Evolutionary conservation across 92 coral and sea anemone species (phyloP), one percentile per base, ranked within the genome.

Genomic region (Actinostola sp.): DNA sequence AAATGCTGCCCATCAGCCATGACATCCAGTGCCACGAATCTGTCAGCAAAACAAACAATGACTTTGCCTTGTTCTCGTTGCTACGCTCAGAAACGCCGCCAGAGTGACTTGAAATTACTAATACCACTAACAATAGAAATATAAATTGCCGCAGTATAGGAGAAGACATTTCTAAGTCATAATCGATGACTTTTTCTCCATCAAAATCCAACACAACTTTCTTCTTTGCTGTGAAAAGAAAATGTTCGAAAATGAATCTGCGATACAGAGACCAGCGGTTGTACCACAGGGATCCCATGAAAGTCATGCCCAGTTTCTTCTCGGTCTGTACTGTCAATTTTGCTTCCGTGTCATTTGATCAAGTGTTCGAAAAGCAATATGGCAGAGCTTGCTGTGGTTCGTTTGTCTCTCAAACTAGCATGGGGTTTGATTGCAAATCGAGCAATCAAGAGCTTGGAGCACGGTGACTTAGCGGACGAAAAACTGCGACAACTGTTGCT

Each of bases 351-450:
- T n/a, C n/a, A n/a, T n/a, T n/a, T n/a, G n/a, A n/a, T n/a, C n/a
- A n/a, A n/a, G n/a, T n/a, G n/a, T n/a, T n/a, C n/a, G n/a, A n/a
- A n/a, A n/a, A n/a, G n/a, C n/a, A n/a, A n/a, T n/a, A 94, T 94
- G 98, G 98, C 98, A 2, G 98, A 94, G 58, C 72, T 91, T 52
- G 97, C 86, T n/a, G 65, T 94, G 8, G 98, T 91, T 24, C 86
- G 95, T 1, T 70, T 94, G 19, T 94, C 98, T 50, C 80, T 94
- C 34, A 92, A 91, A 38, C 60, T 94, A 63, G 98, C 90, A 1
- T 94, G 98, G 98, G 87, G 90, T 28, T 46, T 94, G 70, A 85
- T 94, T 52, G 93, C 98, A 61, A 91, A 92, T 83, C 86, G 92
- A 49, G 89, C 91, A 25, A 90, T 88, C 45, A 79, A 89, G 33